Evolutionary conservation across 1,140 invertebrate genomes (phyloP).

Genomic region (Drosophila pruinosa): DNA sequence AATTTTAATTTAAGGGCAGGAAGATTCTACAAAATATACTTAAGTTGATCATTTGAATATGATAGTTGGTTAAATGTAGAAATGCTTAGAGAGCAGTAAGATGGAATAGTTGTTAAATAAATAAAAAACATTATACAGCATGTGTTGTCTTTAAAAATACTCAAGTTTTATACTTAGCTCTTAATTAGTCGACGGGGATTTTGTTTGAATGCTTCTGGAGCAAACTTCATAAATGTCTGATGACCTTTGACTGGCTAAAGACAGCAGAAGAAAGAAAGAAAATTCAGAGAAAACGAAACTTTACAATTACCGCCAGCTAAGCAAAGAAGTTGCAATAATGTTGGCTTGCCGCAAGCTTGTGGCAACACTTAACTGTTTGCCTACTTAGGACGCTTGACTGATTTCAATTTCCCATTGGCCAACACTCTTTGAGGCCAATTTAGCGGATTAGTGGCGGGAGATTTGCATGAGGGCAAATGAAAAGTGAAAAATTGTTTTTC

Average conservation of each 20-base stretch:
- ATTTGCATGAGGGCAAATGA: not conserved
- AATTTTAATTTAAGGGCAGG: too few species aligned
- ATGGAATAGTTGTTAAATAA: too few species aligned
- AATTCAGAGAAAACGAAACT: not conserved
- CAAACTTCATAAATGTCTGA: not conserved
- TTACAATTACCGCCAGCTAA: not conserved
- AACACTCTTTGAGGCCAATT: not conserved
- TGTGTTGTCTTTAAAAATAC: too few species aligned
- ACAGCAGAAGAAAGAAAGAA: not conserved
- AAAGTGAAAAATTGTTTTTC: slow-evolving; percentile 13
- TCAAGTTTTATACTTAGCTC: not conserved
- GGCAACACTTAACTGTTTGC: slow-evolving; percentile 7
- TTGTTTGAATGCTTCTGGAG: not conserved
- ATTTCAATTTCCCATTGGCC: slow-evolving; percentile 32
- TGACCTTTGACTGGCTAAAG: not conserved
- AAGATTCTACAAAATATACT: too few species aligned
- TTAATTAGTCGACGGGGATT: not conserved
- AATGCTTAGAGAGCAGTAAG: too few species aligned
- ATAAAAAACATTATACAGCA: too few species aligned
- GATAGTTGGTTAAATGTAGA: too few species aligned
- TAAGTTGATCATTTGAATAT: too few species aligned
- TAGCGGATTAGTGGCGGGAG: not conserved
- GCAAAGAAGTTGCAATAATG: not conserved
- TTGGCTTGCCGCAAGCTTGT: slow-evolving; percentile 17
- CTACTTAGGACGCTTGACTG: slow-evolving; percentile 16